Evolutionary conservation across 1,140 invertebrate species (phyloP).

Genomic region (Meloidogyne hapla): DNA sequence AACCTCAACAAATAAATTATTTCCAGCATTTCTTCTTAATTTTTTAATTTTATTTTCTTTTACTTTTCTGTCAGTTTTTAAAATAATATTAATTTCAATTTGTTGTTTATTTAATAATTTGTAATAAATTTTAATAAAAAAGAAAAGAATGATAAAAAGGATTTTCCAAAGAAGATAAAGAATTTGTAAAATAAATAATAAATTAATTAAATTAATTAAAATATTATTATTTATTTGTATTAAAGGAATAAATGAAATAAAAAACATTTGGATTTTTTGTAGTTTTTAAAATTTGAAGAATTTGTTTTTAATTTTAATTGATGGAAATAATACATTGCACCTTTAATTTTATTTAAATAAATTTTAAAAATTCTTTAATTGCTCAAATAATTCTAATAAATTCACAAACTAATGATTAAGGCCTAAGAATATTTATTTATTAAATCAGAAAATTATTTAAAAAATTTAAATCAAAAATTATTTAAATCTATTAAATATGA

Average conservation of each 20-base stretch:
- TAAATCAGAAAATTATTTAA: no score
- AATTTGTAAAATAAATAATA: background rate
- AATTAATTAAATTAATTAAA: background rate
- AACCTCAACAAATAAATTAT: background rate
- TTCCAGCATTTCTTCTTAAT: background rate
- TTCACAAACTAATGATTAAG: no score
- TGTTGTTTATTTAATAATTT: background rate
- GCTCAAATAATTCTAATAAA: no score
- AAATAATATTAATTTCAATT: background rate
- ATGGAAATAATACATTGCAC: background rate
- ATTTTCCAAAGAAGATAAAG: background rate
- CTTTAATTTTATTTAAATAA: no score
- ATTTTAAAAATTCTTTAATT: no score
- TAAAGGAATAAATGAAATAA: no score
- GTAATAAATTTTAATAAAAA: background rate
- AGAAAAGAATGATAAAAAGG: background rate
- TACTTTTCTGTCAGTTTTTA: background rate
- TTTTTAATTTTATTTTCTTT: background rate
- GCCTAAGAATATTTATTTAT: no score
- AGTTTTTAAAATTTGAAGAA: background rate
- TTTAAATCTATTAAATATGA: no score
- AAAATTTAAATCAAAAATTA: no score
- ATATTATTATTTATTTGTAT: background rate
- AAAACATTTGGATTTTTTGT: background rate
- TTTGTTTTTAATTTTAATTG: background rate